Base-by-base conservation (phyloP, 2,888 invertebrate species). In the Xanthorhoe designata region DNA sequence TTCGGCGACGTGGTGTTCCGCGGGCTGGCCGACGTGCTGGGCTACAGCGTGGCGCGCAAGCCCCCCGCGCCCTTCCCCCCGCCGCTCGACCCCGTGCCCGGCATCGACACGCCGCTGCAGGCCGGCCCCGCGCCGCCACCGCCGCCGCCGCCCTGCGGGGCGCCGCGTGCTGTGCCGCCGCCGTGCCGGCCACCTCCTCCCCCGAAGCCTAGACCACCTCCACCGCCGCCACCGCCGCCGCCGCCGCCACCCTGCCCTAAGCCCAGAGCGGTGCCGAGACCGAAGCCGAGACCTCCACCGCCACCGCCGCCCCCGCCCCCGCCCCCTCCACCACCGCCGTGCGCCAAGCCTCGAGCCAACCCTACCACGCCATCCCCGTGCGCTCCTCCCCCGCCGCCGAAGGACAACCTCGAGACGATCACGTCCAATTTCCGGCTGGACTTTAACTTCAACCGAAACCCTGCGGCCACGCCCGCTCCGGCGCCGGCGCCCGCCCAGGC, bases 1-100 rank as follows among this genome's bases (percentile, higher is more conserved):
- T 94, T 94, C 75, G 94, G 94, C 7, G 92, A 94, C 61, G 82
- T 94, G 69, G 92, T 94, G 78, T 94, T 94, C 75, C 81, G 92
- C 63, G 94, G 94, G 1, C 77, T 94, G n/a, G 94, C 94, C 8
- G 94, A 94, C 69, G 94, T 89, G 66, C 83, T 94, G 17, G 94
- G 94, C 1, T 94, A 94, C 76, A 85, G 76, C 69, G 88, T 94
- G 52, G 87, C 86, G 45, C 79, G 91, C 58, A 91, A 87, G 69
- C 87, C 91, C 13, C 78, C 83, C 9, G 84, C 61, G 45, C 13
- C 82, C 17, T 91, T 92, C 72, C 93, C 93, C 35, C 92, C 94
- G 42, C 92, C 94, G 10, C 75, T 94, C 6, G 88, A 88, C 0
- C 91, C 89, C 0, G 92, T 94, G 18, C 88, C 91, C 1, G 91